A percentile compares a stretch with the other conserved stretches of the same genome.
phyloP scores from a whole-genome alignment of 2,113 vertebrate genomes.

The Alligator mississippiensis region DNA sequence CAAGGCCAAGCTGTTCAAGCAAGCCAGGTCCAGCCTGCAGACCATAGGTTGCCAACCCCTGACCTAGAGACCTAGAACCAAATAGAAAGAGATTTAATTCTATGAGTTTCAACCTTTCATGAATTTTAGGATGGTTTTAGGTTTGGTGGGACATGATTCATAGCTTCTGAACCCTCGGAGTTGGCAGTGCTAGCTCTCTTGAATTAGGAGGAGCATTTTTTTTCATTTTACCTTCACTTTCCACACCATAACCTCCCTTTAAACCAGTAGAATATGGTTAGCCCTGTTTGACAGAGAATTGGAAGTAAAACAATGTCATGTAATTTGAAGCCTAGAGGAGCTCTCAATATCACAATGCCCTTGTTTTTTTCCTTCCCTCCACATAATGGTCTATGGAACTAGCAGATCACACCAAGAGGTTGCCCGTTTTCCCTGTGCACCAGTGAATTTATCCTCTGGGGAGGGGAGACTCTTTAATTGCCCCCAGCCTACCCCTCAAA shows the following conservation, averaged over 20 bases:
- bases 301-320: not conserved
- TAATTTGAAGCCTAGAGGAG: not conserved
- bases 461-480: not conserved
- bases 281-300: not conserved
- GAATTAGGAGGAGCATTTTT: not conserved
- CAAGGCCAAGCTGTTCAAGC: too few relatives aligned
- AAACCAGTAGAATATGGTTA: not conserved
- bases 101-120: not conserved
- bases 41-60: not conserved
- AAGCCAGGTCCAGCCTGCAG: too few relatives aligned
- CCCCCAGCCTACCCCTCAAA: not conserved
- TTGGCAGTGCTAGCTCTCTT: not conserved
- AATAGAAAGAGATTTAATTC: not conserved
- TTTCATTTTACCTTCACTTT: not conserved
- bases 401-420: not conserved
- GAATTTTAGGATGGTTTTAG: not conserved
- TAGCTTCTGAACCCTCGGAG: not conserved
- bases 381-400: accelerated
- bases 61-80: not conserved
- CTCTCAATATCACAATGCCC: not conserved
- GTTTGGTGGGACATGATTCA: not conserved
- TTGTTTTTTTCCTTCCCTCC: not conserved
- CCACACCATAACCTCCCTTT: not conserved
- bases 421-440: not conserved
- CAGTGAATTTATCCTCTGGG: not conserved